These are phyloP conservation scores for Troides oblongomaculatus DNA, from an alignment of 2,888 invertebrate species.

Conservation along the genomic window DNA sequence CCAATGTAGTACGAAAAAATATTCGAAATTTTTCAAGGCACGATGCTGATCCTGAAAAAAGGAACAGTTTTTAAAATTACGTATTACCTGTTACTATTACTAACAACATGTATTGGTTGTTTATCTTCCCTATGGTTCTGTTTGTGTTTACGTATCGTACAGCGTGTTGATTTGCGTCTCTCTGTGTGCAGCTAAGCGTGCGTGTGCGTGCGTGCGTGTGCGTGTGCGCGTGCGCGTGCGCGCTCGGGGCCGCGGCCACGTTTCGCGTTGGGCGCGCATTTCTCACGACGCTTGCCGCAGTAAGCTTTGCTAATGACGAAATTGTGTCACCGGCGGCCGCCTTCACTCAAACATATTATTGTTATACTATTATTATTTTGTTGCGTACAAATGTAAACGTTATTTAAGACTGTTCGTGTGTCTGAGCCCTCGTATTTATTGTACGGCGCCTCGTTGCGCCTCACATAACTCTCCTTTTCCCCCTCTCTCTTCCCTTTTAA, in stretches of 20 bases:
- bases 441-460: conserved; percentile 45
- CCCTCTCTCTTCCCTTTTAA: conserved; percentile 3
- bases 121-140: neutral
- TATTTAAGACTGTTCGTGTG: conserved; percentile 78
- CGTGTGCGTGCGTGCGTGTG: neutral
- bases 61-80: too few relatives aligned
- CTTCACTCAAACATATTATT: conserved; percentile 48
- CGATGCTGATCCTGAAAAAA: too few relatives aligned
- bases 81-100: neutral
- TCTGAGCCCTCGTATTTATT: conserved; percentile 71
- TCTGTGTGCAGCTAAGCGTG: conserved; percentile 26
- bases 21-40: too few relatives aligned
- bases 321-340: conserved; percentile 47
- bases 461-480: conserved; percentile 13
- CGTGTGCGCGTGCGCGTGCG: conserved; percentile 31
- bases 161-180: conserved; percentile 1
- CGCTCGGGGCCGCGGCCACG: conserved; percentile 32
- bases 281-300: conserved; percentile 74
- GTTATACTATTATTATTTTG: conserved; percentile 57
- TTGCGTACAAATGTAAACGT: conserved; percentile 73
- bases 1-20: too few relatives aligned
- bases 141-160: neutral
- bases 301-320: conserved; percentile 77
- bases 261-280: conserved; percentile 46
- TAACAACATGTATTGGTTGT: neutral